Evolutionary conservation across 2,888 invertebrate species (phyloP).

Genomic region (Hypercompe scribonia): DNA sequence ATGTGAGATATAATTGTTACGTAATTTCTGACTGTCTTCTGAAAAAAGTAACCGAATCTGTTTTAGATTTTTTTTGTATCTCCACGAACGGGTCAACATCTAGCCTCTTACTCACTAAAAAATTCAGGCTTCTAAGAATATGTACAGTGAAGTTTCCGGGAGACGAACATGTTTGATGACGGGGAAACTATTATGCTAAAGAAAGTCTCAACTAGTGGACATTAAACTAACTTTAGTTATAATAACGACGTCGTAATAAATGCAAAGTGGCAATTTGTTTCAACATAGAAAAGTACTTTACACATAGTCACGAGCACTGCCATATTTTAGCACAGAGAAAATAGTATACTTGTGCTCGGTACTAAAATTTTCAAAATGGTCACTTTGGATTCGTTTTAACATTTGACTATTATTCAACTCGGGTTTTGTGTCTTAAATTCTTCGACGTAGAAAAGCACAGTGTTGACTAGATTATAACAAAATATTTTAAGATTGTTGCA

Average conservation of each 20-base stretch:
- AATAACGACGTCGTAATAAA: constrained; percentile 39
- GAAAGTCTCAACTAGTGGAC: not conserved
- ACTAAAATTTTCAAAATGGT: not conserved
- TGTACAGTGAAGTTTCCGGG: not conserved
- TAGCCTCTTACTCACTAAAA: not conserved
- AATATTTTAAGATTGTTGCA: not conserved
- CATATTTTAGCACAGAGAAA: constrained; percentile 5
- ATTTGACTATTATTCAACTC: not conserved
- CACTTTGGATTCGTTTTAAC: not conserved
- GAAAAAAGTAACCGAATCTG: too few species aligned
- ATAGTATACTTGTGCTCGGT: not conserved
- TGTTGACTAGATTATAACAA: not conserved
- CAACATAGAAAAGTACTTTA: constrained; percentile 34
- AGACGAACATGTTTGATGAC: not conserved
- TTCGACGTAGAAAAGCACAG: not conserved
- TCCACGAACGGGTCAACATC: too few species aligned
- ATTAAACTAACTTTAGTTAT: constrained; percentile 23
- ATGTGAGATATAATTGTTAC: too few species aligned
- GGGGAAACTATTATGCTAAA: not conserved
- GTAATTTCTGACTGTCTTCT: too few species aligned
- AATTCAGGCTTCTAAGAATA: not conserved
- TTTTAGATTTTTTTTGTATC: too few species aligned
- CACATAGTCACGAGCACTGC: not conserved
- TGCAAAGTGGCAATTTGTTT: constrained; percentile 47
- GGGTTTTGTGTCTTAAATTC: not conserved